Evolutionary conservation across 2,113 vertebrate species (phyloP), one percentile per base, ranked within the genome.

Genomic region (Sylvia atricapilla): DNA sequence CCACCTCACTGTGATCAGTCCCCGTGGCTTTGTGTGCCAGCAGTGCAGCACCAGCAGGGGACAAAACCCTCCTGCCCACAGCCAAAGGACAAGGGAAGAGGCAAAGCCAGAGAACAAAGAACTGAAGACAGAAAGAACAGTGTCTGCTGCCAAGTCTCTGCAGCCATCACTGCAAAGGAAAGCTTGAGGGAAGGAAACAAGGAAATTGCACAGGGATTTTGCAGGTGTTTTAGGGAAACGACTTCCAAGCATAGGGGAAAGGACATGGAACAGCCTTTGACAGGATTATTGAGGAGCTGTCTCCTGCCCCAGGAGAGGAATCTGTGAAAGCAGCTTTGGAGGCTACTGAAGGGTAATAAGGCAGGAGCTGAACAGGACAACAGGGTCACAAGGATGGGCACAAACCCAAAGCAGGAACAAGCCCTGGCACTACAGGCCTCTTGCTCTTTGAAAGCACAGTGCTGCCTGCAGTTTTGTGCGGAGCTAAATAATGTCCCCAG

Each of bases 341-440:
- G 52, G 83, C 52, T 15, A 31, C 24, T 1, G 1, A 64, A 31
- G 62, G 68, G 12, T 52, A 72, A 88, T 8, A 58, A 88, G 63
- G 41, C 39, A 73, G 37, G 53, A 76, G 50, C 21, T 52, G 60
- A 76, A 35, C 15, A 44, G 31, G 41, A 53, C 41, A 83, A 25
- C 0, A 0, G 59, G 19, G 9, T 82, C 52, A 68, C 18, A 72
- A 47, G 39, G 27, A 15, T 0, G 0, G 52, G 47, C 39, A 55
- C 47, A 59, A 77, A 63, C 7, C 39, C 23, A 35, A 67, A 79
- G 66, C 22, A 75, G 75, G 58, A 72, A 43, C 52, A 49, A 50
- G 60, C 10, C 33, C 44, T 76, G 30, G 39, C 1, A 1, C 13
- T 11, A 13, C n/a, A 25, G n/a, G n/a, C 69, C 27, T 52, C 67